These are phyloP conservation scores for Morone saxatilis DNA, from an alignment of 2,113 vertebrate genomes.

Conservation along the genomic window DNA sequence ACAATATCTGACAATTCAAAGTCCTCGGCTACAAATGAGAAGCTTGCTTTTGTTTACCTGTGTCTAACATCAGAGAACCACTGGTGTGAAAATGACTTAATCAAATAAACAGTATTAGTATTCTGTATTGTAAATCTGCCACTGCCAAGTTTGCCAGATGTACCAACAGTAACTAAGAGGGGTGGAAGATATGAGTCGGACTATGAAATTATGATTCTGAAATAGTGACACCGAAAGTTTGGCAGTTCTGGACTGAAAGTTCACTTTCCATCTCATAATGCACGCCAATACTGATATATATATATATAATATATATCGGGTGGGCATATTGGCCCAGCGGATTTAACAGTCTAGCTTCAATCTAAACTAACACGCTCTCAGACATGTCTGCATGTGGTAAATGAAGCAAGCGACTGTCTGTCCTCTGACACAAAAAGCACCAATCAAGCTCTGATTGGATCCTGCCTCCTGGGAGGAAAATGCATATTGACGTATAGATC, in stretches of 20 bases:
- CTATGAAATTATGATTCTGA: too few species aligned
- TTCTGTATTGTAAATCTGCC: too few species aligned
- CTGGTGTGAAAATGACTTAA: too few species aligned
- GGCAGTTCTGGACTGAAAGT: background rate
- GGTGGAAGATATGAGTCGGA: background rate
- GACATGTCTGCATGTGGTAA: conserved; percentile 20
- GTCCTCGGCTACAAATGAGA: too few species aligned
- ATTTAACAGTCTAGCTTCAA: background rate
- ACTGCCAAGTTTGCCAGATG: background rate
- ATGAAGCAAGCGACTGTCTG: conserved; percentile 20
- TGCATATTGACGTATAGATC: conserved; percentile 14
- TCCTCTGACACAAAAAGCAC: conserved; percentile 24
- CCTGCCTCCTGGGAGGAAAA: conserved; percentile 17
- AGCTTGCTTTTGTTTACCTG: too few species aligned
- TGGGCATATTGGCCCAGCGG: background rate
- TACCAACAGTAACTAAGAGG: background rate
- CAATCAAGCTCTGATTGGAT: conserved; percentile 45
- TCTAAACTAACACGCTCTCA: conserved; percentile 5
- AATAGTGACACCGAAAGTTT: background rate
- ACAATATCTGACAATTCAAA: too few species aligned
- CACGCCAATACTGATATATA: background rate
- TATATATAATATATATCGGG: too few species aligned
- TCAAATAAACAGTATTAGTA: too few species aligned
- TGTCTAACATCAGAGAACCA: background rate
- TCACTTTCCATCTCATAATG: background rate